phyloP scores from a whole-genome alignment of 2,113 vertebrate genomes.

The Pristiophorus japonicus region DNA sequence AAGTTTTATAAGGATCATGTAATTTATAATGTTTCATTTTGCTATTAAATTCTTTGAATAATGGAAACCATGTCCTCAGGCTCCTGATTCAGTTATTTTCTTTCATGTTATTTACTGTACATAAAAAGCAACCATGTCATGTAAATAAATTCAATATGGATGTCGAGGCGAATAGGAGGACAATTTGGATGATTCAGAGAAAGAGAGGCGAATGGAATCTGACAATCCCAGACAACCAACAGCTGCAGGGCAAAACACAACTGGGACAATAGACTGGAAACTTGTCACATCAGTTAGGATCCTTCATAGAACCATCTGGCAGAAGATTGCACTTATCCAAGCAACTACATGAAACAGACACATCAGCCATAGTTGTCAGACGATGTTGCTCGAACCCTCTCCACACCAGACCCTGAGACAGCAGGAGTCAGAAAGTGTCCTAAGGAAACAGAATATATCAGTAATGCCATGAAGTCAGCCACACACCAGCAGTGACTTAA shows the following conservation, averaged over 20 bases:
- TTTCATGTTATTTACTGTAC: neutral
- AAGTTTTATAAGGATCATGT: neutral
- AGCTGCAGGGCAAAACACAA: neutral
- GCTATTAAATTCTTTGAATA: neutral
- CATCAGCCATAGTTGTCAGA: neutral
- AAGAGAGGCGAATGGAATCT: neutral
- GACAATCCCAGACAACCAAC: neutral
- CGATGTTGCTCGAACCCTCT: neutral
- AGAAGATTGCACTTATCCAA: neutral
- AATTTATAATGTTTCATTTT: neutral
- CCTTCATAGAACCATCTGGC: neutral
- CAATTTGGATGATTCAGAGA: neutral
- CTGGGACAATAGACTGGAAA: neutral
- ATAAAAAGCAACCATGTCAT: neutral
- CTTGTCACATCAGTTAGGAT: constrained; percentile 1
- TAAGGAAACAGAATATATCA: neutral
- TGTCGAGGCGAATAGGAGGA: neutral
- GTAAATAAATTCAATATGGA: neutral
- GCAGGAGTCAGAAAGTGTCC: neutral
- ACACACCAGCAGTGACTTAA: neutral
- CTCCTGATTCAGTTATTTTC: neutral
- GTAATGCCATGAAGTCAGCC: neutral
- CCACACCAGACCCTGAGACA: neutral
- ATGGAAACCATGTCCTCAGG: neutral
- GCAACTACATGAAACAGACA: neutral